phyloP scores from a whole-genome alignment of 2,888 invertebrate species.

The Lissocephala sabroskyi region DNA sequence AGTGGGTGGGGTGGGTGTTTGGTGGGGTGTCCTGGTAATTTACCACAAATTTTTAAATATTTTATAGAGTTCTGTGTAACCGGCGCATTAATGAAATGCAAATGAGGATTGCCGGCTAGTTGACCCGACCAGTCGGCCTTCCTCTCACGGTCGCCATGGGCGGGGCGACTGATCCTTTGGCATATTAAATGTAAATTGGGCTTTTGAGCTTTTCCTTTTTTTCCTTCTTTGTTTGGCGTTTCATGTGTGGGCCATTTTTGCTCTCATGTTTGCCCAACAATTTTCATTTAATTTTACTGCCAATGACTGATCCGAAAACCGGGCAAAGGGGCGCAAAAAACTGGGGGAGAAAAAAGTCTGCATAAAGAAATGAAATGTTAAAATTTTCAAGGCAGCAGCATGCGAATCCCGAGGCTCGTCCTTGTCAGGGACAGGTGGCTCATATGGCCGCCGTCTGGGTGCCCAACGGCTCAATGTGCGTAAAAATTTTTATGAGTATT shows the following conservation, averaged over 20 bases:
- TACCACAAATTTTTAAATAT: conserved; percentile 58
- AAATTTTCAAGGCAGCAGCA: conserved; percentile 33
- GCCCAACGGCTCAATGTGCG: conserved; percentile 61
- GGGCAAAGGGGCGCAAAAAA: no score
- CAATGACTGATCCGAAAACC: no score
- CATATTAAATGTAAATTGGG: neutral
- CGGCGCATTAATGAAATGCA: conserved; percentile 55
- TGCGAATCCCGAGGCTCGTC: no score
- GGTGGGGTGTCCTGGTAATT: conserved; percentile 24
- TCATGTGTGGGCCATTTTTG: conserved; percentile 10
- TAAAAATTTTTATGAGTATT: conserved; percentile 59
- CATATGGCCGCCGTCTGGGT: no score
- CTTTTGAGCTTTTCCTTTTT: neutral
- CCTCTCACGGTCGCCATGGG: no score
- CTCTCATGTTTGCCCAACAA: conserved; percentile 19
- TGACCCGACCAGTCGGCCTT: neutral
- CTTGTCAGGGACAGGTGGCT: neutral
- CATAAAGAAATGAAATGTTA: conserved; percentile 14
- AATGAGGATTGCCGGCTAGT: conserved; percentile 13
- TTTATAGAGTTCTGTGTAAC: conserved; percentile 37
- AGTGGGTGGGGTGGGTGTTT: neutral
- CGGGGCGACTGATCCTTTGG: neutral
- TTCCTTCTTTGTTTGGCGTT: conserved; percentile 6
- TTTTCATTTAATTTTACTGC: conserved; percentile 54
- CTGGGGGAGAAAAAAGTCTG: no score